Evolutionary conservation across 92 coral and sea anemone genomes (phyloP), one percentile per base, ranked within the genome.

Genomic region (Pocillopora grandis): DNA sequence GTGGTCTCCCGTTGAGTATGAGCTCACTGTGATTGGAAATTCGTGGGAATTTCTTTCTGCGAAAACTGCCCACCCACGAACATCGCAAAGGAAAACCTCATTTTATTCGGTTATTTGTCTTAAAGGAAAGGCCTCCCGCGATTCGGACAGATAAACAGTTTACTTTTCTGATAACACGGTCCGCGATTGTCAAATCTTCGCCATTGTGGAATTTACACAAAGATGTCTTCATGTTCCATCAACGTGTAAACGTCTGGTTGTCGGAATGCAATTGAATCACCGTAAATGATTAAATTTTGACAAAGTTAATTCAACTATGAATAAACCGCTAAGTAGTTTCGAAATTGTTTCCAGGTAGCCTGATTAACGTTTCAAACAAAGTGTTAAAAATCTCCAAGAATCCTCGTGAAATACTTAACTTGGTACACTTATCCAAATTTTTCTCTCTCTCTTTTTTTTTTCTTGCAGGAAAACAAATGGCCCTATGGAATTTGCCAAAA

Each of bases 11-110:
- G 12, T 49, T 48, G 72, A n/a, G 19, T 10, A 21, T 12, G 59
- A 58, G 57, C 20, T 71, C 85, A 70, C 2, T 31, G n/a, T n/a
- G 49, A 23, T 57, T 35, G 18, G 16, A 21, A 36, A 56, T 2
- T 75, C 67, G 48, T 58, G 52, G 52, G 52, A 42, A 80, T 70
- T 69, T 80, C 31, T 27, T 68, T 37, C 77, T 76, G 85, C 66
- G 33, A 80, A 80, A 58, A 70, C 85, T 31, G 85, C 67, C 77
- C 77, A 80, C 85, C 85, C 85, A 81, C 85, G 13, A 10, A 57
- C 58, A 67, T 13, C 71, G 74, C 57, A 81, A 71, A 81, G 17
- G 12, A 72, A 15, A 42, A 31, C 33, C 49, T 14, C 56, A 19
- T 66, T 2, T 49, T 63, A 17, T 14, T n/a, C 55, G 70, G 35